Percentiles rank a stretch among this genome's conserved stretches.
Evolutionary conservation across 37 sponge, comb jelly and placozoan species (phyloP).

Genomic region (Chondrosia reniformis): DNA sequence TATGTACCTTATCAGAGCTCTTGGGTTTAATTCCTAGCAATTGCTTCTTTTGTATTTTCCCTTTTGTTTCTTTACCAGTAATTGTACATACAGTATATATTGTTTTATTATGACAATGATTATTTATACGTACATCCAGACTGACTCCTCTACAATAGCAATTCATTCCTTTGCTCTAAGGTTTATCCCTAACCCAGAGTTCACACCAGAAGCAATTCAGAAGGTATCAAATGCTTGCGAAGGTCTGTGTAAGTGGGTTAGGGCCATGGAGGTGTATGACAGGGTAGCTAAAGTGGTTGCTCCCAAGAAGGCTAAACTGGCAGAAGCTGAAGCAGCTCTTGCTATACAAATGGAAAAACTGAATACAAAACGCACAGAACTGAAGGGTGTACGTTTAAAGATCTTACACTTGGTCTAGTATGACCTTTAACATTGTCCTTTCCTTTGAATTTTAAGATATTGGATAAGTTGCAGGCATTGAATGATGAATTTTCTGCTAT

Average conservation of each 20-base stretch:
- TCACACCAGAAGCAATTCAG: conserved; percentile 84
- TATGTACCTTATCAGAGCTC: too few species aligned
- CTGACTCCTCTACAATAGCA: too few species aligned
- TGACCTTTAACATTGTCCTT: neutral
- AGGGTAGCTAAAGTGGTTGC: conserved; percentile 98
- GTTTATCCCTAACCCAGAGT: conserved; percentile 84
- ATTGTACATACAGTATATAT: too few species aligned
- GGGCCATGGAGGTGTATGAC: conserved; percentile 98
- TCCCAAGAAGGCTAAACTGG: conserved; percentile 90
- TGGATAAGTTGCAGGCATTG: conserved; percentile 82
- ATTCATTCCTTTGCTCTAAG: conserved; percentile 28
- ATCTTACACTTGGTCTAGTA: neutral
- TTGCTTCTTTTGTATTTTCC: too few species aligned
- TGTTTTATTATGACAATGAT: too few species aligned
- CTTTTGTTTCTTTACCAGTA: too few species aligned
- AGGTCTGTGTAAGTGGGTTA: conserved; percentile 95
- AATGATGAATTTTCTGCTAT: conserved; percentile 88
- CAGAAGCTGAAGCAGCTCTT: conserved; percentile 83
- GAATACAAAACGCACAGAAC: conserved; percentile 87
- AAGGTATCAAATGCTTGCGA: conserved; percentile 92
- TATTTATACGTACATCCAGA: too few species aligned
- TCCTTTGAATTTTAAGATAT: conserved; percentile 15
- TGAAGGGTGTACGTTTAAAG: conserved; percentile 51
- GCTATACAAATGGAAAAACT: conserved; percentile 92
- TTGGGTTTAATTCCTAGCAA: too few species aligned